Base-by-base conservation (phyloP, 1,140 invertebrate species). In the Drosophila leontia region DNA sequence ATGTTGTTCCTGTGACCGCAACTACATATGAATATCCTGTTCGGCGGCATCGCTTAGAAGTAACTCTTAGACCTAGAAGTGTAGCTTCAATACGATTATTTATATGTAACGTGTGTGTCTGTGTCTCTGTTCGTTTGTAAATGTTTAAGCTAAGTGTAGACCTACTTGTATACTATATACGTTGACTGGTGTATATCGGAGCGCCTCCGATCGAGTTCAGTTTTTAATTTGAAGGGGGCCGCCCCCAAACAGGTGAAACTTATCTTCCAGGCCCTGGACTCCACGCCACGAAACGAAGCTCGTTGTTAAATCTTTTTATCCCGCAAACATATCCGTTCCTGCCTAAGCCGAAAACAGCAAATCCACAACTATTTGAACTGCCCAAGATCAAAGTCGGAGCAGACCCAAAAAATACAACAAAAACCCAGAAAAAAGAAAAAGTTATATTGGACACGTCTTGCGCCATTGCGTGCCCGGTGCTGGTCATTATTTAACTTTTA, bases 401-500 rank as follows among this genome's bases (percentile, higher is more conserved):
- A 39, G 70, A 61, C 41, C 44, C 76, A 41, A 51, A 37, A 70
- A 68, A 12, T n/a, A 32, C 17, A 23, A 23, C 7, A 42, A 44
- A 44, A 17, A 26, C 19, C 12, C 23, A 17, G 2, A 53, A 39
- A 57, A 47, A 32, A 78, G 68, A 42, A 74, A 90, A 90, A 90
- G 81, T 90, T 90, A 90, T 90, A 91, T 90, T 90, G 78, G 82
- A 90, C 85, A 90, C 81, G 85, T 90, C 81, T 81, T 82, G 85
- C 78, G 75, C 81, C 84, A 88, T 88, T 90, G 85, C 81, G 80
- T 71, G 84, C 60, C 75, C 80, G 71, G 74, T 75, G 68, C 72
- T 71, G 77, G 72, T 78, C 74, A 90, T 88, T 88, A 88, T 90
- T 88, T 88, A 88, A 88, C 85, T 88, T 88, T 88, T 88, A 88